phyloP scores from a whole-genome alignment of 2,797 vertebrate genomes.

The Semotilus atromaculatus region DNA sequence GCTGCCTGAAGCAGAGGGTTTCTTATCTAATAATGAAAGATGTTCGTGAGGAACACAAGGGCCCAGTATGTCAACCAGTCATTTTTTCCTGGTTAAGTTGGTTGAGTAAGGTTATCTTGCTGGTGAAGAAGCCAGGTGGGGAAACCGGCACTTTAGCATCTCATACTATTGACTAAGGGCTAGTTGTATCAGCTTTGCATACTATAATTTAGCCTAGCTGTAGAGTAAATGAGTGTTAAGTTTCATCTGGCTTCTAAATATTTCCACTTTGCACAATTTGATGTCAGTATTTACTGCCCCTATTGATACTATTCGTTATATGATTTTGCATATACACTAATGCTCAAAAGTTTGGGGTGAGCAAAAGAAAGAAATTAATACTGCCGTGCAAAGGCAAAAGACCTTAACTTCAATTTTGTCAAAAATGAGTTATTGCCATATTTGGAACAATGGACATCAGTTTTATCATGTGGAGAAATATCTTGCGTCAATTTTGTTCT shows the following conservation, averaged over 20 bases:
- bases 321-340: not conserved
- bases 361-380: not conserved
- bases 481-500: too few relatives aligned
- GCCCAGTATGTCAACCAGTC: not conserved
- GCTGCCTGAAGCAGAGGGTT: not conserved
- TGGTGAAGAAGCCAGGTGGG: not conserved
- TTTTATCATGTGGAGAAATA: too few relatives aligned
- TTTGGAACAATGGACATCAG: too few relatives aligned
- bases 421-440: too few relatives aligned
- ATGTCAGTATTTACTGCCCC: not conserved
- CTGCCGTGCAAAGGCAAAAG: too few relatives aligned
- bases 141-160: not conserved
- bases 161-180: not conserved
- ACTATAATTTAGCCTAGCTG: not conserved
- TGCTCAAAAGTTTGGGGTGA: too few relatives aligned
- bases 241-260: not conserved
- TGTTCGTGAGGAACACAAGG: not conserved
- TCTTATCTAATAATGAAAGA: slow-evolving; percentile 31
- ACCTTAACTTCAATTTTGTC: too few relatives aligned
- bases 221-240: too few relatives aligned
- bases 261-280: not conserved
- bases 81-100: not conserved
- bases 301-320: not conserved
- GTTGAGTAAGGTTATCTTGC: not conserved
- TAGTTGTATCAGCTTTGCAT: not conserved